Conservation (phyloP, 2,113 vertebrate genomes). For the Zeus faber region DNA sequence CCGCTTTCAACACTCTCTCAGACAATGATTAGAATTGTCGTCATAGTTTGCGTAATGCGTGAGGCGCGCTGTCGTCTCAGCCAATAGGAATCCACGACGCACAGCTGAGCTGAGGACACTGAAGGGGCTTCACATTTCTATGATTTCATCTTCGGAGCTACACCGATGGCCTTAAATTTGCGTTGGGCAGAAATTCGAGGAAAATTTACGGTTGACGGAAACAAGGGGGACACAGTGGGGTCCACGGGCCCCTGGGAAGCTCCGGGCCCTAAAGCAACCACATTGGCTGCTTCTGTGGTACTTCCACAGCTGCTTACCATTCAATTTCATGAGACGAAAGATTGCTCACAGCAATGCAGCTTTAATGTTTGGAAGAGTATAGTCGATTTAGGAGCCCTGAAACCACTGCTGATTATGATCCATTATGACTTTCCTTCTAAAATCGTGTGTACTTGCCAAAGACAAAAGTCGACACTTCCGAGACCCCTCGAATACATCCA, state of each 20-base stretch:
- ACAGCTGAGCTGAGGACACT: constrained; percentile 54
- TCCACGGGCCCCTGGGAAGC: too few relatives aligned
- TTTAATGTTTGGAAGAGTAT: too few relatives aligned
- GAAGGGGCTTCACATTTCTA: constrained; percentile 19
- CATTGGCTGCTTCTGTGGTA: constrained; percentile 22
- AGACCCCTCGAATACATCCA: too few relatives aligned
- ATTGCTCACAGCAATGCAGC: too few relatives aligned
- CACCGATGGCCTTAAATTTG: constrained; percentile 9
- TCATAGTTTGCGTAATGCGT: constrained; percentile 36
- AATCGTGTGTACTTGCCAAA: too few relatives aligned
- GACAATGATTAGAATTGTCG: constrained; percentile 39
- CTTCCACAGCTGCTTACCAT: too few relatives aligned
- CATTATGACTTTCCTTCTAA: too few relatives aligned
- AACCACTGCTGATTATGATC: too few relatives aligned
- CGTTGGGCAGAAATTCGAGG: not conserved
- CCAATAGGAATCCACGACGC: constrained; percentile 43
- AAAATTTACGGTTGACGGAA: not conserved
- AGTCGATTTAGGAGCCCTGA: too few relatives aligned
- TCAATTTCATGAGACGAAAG: too few relatives aligned
- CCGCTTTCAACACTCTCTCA: constrained; percentile 43
- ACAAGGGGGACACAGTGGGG: constrained; percentile 30
- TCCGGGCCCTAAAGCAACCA: too few relatives aligned
- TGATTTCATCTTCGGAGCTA: constrained; percentile 26
- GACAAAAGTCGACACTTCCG: too few relatives aligned
- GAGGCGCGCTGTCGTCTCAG: constrained; percentile 35